Evolutionary conservation across 2,797 vertebrate genomes (phyloP).

Genomic region (Pseudochirops corinnae): DNA sequence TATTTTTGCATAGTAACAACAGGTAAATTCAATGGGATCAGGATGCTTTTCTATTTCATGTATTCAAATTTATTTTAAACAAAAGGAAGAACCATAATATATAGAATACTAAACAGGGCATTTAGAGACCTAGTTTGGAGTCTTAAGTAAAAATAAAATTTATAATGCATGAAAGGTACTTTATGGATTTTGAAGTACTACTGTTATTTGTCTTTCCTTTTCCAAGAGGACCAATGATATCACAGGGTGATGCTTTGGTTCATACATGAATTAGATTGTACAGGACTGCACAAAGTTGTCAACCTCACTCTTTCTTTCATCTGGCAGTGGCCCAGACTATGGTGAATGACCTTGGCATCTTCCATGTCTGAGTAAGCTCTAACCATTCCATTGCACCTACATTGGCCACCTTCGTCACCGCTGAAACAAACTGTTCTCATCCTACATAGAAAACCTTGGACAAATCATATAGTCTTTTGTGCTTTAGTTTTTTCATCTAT

Average conservation of each 20-base stretch:
- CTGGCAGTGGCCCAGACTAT: no score
- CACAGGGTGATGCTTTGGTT: no score
- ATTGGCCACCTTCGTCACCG: not conserved
- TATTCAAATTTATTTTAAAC: not conserved
- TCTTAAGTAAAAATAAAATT: not conserved
- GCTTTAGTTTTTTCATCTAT: not conserved
- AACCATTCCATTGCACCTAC: not conserved
- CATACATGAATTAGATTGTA: no score
- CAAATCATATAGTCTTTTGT: not conserved
- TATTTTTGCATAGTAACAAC: constrained; percentile 24
- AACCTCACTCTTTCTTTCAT: not conserved
- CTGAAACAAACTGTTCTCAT: not conserved
- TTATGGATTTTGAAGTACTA: not conserved
- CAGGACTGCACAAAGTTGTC: no score
- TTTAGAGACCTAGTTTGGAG: not conserved
- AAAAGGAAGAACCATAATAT: not conserved
- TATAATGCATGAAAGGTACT: not conserved
- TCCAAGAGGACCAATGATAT: no score
- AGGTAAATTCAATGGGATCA: not conserved
- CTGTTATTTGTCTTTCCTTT: not conserved
- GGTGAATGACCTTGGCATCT: not conserved
- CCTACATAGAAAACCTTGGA: not conserved
- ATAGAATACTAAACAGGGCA: not conserved
- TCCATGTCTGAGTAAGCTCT: not conserved
- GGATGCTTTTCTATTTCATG: not conserved